These are phyloP conservation scores for Orthochromis malagaraziensis DNA, from an alignment of 2,113 vertebrate species.

Conservation along the genomic window DNA sequence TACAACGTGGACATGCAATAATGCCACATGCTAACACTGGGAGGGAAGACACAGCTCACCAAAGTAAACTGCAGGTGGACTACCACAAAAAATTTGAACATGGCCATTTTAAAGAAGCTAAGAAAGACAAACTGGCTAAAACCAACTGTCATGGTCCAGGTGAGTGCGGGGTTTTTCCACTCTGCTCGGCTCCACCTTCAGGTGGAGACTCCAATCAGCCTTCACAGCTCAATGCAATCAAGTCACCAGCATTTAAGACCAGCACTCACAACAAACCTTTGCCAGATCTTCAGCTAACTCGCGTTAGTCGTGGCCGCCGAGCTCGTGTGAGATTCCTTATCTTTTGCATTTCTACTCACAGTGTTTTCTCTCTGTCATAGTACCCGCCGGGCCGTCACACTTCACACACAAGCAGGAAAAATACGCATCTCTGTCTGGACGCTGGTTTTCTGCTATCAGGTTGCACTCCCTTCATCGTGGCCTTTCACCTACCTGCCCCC, in stretches of 20 bases:
- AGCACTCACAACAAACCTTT: not conserved
- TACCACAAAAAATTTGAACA: not conserved
- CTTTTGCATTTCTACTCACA: not conserved
- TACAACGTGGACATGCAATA: not conserved
- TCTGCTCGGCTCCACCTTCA: not conserved
- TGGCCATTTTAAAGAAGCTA: not conserved
- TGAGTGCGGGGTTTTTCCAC: not conserved
- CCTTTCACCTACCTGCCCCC: not conserved
- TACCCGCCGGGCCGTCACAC: not conserved
- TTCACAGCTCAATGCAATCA: not conserved
- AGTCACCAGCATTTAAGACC: not conserved
- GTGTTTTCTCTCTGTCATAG: not conserved
- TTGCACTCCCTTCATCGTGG: not conserved
- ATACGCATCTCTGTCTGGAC: not conserved
- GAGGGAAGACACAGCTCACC: not conserved
- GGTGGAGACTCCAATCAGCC: not conserved
- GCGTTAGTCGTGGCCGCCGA: rapidly evolving
- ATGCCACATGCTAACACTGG: not conserved
- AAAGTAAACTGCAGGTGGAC: not conserved
- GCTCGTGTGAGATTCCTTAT: not conserved
- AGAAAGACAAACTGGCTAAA: not conserved
- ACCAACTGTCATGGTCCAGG: not conserved
- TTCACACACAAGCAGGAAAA: not conserved
- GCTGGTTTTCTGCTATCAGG: not conserved
- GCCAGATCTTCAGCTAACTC: not conserved